Evolutionary conservation across 2,888 invertebrate species (phyloP), one percentile per base, ranked within the genome.

Genomic region (Leucophora obtusa): DNA sequence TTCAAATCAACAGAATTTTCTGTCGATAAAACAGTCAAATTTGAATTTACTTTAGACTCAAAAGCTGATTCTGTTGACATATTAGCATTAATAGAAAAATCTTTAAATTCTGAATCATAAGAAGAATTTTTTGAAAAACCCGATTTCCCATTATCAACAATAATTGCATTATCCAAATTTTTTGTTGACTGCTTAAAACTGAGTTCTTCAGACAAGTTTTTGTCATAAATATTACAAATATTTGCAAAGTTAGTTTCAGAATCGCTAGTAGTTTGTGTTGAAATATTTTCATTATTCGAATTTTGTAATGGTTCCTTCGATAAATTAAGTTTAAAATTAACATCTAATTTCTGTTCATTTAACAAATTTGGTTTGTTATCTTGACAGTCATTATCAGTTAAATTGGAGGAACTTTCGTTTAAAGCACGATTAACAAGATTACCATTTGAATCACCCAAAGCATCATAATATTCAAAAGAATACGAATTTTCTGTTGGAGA

Each of bases 391-490:
- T 43, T 43, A 43, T 43, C 43, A 10, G 43, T 43, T 43, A 43
- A 43, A 43, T 43, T 43, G 1, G 5, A 3, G 14, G 6, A 2
- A 47, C 1, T 15, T 47, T 47, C 43, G n/a, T 3, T 47, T 6
- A n/a, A n/a, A n/a, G n/a, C 5, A n/a, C 6, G 43, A 47, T 47
- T 75, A 38, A 47, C 7, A 10, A 65, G 0, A 50, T 77, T 66
- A 0, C 71, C 71, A 72, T 78, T 78, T 14, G 28, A 9, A 63
- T 68, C 73, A 1, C 17, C 17, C 2, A 60, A 66, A 4, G 78
- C 72, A 68, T 69, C 69, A 69, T 59, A 79, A 28, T 74, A 79
- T 53, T 79, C 79, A 73, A 79, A 73, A 11, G 79, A 73, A 70
- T 79, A 28, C 8, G 73, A 73, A 53, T 69, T 73, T 58, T 73